Evolutionary conservation across 2,888 invertebrate genomes (phyloP).

Genomic region (Nineta flava): DNA sequence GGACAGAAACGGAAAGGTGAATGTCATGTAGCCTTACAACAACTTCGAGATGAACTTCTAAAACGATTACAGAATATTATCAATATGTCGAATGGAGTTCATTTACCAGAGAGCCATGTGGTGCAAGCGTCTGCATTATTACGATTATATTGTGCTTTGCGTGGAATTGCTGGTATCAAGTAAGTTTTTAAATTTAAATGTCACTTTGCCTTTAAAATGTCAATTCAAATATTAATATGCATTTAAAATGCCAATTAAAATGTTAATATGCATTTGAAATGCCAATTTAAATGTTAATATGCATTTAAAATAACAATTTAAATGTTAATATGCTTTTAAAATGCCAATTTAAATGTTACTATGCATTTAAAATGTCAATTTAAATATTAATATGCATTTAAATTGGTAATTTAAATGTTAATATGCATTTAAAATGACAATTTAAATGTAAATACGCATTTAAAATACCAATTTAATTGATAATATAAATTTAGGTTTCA

Average conservation of each 20-base stretch:
- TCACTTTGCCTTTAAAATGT: no score
- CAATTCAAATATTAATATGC: background rate
- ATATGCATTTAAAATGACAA: background rate
- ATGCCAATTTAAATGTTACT: no score
- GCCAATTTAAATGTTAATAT: background rate
- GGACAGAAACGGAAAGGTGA: conserved; percentile 75
- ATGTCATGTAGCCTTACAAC: conserved; percentile 49
- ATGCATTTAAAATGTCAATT: no score
- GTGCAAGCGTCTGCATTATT: conserved; percentile 83
- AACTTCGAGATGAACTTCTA: conserved; percentile 60
- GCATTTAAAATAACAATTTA: background rate
- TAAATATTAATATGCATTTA: no score
- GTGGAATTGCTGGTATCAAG: conserved; percentile 87
- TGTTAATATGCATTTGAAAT: background rate
- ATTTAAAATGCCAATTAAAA: no score
- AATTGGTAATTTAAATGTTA: background rate
- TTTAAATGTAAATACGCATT: background rate
- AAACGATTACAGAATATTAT: conserved; percentile 50
- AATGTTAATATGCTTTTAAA: background rate
- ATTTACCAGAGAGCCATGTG: conserved; percentile 45
- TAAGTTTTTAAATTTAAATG: conserved; percentile 25
- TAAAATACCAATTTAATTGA: no score
- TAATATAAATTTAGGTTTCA: conserved; percentile 57
- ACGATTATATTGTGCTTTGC: conserved; percentile 78
- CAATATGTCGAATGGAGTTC: conserved; percentile 40